Base-by-base conservation (phyloP, 1,140 invertebrate genomes). In the Polypedilum pembai region DNA sequence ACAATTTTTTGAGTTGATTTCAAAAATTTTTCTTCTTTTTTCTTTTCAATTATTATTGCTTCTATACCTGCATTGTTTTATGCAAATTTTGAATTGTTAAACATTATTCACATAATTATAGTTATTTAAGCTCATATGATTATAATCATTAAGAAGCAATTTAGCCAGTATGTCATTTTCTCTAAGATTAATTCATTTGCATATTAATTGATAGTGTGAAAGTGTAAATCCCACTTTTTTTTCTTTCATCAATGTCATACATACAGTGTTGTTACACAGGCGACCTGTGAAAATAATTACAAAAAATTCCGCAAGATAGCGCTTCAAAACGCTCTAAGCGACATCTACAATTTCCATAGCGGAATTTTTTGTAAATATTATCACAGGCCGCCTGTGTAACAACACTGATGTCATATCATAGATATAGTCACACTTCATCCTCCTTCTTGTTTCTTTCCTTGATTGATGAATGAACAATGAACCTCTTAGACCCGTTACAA, bases 401-500 rank as follows among this genome's bases (percentile, higher is more conserved):
- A n/a, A n/a, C n/a, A n/a, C n/a, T n/a, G n/a, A 56, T 56, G 45
- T 56, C 45, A 4, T n/a, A 15, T 56, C 45, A 56, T 56, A 56
- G 12, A 56, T n/a, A 56, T 56, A 33, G 24, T 33, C 24, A 3
- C 24, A 33, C 24, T 33, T 33, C 24, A 33, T 33, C 24, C 24
- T 33, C 24, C 24, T 33, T 33, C n/a, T n/a, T 33, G 2, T 33
- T 33, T 33, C 24, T 33, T 5, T 33, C 24, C n/a, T 56, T 56
- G 45, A 56, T 56, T 56, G 45, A 56, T 56, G 45, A 56, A 56
- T 56, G 45, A 56, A 56, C 45, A 56, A 56, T 56, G 45, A 56
- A 56, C 45, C 41, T 56, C 12, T 56, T 12, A n/a, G 12, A 56
- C 45, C 24, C 45, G 45, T 56, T 56, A 56, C 45, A n/a, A 56